Evolutionary conservation across 2,888 invertebrate genomes (phyloP), one percentile per base, ranked within the genome.

Genomic region (Drosophila neonasuta): DNA sequence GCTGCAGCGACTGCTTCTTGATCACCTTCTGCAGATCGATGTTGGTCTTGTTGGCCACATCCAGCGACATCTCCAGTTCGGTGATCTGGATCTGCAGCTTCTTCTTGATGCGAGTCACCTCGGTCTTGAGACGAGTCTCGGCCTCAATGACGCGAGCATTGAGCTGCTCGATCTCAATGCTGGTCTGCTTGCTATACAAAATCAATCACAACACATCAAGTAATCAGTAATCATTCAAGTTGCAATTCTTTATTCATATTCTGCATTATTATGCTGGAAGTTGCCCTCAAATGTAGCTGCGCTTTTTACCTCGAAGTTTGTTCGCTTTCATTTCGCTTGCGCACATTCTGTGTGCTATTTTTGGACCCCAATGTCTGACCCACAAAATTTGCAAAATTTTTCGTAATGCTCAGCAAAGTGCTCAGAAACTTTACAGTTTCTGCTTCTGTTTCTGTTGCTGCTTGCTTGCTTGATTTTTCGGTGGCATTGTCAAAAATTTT

Each of bases 11-110:
- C 92, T 99, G 98, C 91, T 97, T 98, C 95, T 99, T 99, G 93
- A 98, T 96, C 89, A 97, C 96, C 94, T 98, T 97, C 92, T 98
- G 98, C 91, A 98, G 93, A 91, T 98, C 97, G 90, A 98, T 95
- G 93, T 98, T 98, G 93, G 96, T 97, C 93, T 99, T 97, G 94
- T 99, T 99, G 92, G 98, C 97, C 86, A 97, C 97, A 92, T 99
- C 99, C 92, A 99, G 94, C 61, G 97, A 96, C 93, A 98, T 94
- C 92, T 98, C 98, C 90, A 99, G 93, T 92, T 99, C 98, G 88
- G 98, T 98, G 92, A 99, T 98, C 90, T 97, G 97, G 91, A 98
- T 96, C 93, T 98, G 98, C 91, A 98, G 93, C 96, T 99, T 99
- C 97, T 99, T 99, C 96, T 98, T 98, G 93, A 99, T 96, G 92